Base-by-base conservation (phyloP, 2,888 invertebrate genomes). In the Eupithecia vulgata region DNA sequence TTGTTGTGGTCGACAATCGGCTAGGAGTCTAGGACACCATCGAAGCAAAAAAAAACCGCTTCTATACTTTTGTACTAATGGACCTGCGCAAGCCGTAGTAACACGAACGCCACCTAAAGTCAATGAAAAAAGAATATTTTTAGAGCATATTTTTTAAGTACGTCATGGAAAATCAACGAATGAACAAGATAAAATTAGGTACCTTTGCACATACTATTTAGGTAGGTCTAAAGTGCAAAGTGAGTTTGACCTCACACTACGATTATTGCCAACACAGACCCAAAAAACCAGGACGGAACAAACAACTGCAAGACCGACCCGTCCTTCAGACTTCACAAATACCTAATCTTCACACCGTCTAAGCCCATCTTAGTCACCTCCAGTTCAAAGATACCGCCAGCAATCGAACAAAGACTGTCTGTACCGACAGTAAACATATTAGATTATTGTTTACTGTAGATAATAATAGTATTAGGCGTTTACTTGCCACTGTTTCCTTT, bases 401-500 rank as follows among this genome's bases (percentile, higher is more conserved):
- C 66, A 76, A 57, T 67, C 13, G 68, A 83, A 85, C 87, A 89
- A 87, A 86, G 85, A 75, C 80, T 87, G 88, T 82, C 82, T 70
- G 75, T 70, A 72, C 85, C 80, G 87, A 80, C 85, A 73, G 80
- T 88, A 90, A 88, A 89, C 83, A 84, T 79, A 81, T 78, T 81
- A 79, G 82, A 83, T 83, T 83, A 84, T 84, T 88, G 85, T 88
- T 88, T 86, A 90, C 87, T 85, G 85, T 85, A 81, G 79, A 83
- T 79, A 86, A 13, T 87, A 90, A 89, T 91, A 76, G 88, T 71
- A 88, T 89, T 90, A 88, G 86, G 84, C 85, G 86, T 85, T 87
- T 83, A 85, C 71, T 81, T 90, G 93, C 93, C 91, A 92, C 93
- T 83, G 93, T 89, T 86, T 79, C 69, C 81, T 88, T 89, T 88